Evolutionary conservation across 1,140 invertebrate species (phyloP).

Genomic region (Drosophila parabipectinata): DNA sequence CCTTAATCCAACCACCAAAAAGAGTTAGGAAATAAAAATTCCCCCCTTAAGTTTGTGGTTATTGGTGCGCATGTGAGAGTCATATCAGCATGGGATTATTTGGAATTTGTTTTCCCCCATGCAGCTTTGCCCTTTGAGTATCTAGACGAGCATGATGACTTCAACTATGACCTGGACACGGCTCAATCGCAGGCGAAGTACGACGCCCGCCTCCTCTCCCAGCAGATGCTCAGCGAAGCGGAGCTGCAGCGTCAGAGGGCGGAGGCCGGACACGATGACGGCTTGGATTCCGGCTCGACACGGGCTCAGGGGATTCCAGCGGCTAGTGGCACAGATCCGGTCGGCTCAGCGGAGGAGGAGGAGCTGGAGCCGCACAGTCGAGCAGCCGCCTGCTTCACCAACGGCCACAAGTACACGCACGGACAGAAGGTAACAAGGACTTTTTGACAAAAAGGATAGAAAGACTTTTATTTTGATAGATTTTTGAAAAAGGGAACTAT

Average conservation of each 20-base stretch:
- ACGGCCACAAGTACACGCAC: constrained; percentile 79
- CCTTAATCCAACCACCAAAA: background rate
- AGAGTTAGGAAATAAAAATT: background rate
- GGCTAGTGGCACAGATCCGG: constrained; percentile 14
- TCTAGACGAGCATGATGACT: constrained; percentile 76
- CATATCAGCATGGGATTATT: constrained; percentile 59
- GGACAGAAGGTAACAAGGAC: constrained; percentile 76
- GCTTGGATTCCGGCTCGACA: constrained; percentile 21
- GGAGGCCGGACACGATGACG: constrained; percentile 33
- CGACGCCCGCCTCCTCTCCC: constrained; percentile 79
- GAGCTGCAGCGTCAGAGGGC: constrained; percentile 57
- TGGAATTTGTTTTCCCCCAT: constrained; percentile 43
- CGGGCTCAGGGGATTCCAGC: constrained; percentile 14
- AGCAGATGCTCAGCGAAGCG: constrained; percentile 76
- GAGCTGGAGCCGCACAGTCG: constrained; percentile 78
- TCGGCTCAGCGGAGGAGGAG: constrained; percentile 54
- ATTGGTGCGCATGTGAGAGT: constrained; percentile 26
- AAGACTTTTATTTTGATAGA: background rate
- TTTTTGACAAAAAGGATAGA: background rate
- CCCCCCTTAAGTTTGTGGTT: background rate
- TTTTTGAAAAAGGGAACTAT: background rate
- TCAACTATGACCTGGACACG: constrained; percentile 80
- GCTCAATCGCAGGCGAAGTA: constrained; percentile 83
- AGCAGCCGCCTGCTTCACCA: constrained; percentile 77
- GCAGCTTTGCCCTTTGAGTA: constrained; percentile 75